Conservation (phyloP, 2,888 invertebrate species). For the Campaea margaritaria region DNA sequence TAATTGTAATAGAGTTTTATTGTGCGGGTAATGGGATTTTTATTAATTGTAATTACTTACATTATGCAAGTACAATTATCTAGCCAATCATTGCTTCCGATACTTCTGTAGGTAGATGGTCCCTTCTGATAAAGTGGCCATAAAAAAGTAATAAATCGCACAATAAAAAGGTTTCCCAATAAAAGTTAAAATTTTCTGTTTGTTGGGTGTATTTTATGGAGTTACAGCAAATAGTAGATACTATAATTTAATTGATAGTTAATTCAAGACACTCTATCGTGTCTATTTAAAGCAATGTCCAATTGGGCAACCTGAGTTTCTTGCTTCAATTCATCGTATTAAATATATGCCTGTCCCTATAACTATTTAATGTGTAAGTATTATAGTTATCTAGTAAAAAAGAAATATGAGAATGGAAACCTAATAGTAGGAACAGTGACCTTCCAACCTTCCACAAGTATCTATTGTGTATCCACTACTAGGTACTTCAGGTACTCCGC, state of each 20-base stretch:
- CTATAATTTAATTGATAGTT: too few species aligned
- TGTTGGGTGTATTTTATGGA: neutral
- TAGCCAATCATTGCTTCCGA: constrained; percentile 13
- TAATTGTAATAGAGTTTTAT: constrained; percentile 37
- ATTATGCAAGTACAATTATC: constrained; percentile 33
- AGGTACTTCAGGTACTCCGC: too few species aligned
- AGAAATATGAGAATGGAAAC: too few species aligned
- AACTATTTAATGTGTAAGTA: too few species aligned
- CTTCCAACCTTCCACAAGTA: too few species aligned
- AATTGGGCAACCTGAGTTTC: neutral
- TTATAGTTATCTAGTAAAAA: too few species aligned
- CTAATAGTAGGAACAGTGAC: too few species aligned
- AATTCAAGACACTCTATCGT: too few species aligned
- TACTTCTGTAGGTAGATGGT: neutral
- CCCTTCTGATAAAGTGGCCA: constrained; percentile 7
- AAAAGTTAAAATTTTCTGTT: neutral
- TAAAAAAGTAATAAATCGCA: constrained; percentile 5
- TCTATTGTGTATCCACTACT: too few species aligned
- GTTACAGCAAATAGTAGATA: neutral
- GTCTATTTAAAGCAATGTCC: too few species aligned
- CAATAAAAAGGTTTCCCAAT: neutral
- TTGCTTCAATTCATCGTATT: too few species aligned
- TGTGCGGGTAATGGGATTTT: constrained; percentile 30
- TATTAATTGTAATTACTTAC: constrained; percentile 32
- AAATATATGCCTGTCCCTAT: too few species aligned